phyloP scores from a whole-genome alignment of 2,888 invertebrate genomes.

The Cryptus viduatorius region DNA sequence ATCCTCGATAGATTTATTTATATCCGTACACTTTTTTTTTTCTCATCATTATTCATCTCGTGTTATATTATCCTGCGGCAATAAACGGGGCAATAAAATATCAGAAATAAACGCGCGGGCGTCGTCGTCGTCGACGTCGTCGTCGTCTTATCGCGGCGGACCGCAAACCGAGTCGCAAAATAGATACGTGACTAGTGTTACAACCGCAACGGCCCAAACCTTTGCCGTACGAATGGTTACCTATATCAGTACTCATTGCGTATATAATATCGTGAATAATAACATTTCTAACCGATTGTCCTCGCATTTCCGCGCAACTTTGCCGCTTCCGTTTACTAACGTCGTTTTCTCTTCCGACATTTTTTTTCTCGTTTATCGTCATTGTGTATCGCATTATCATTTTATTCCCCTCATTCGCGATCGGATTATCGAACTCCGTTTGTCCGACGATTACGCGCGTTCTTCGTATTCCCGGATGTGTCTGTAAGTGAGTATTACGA shows the following conservation, averaged over 20 bases:
- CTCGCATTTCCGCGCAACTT: slow-evolving; percentile 50
- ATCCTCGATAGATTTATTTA: slow-evolving; percentile 21
- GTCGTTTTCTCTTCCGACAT: background rate
- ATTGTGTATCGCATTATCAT: background rate
- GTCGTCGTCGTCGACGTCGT: slow-evolving; percentile 23
- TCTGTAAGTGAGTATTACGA: no score
- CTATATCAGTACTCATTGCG: background rate
- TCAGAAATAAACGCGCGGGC: slow-evolving; percentile 62
- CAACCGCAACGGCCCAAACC: slow-evolving; percentile 58
- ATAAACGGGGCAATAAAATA: slow-evolving; percentile 65
- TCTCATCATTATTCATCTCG: slow-evolving; percentile 47
- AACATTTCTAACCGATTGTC: slow-evolving; percentile 44
- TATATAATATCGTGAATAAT: slow-evolving; percentile 36
- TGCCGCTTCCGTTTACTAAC: slow-evolving; percentile 50
- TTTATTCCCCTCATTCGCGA: background rate
- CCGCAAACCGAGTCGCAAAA: slow-evolving; percentile 67
- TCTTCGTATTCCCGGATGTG: no score
- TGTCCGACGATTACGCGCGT: no score
- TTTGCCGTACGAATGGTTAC: background rate
- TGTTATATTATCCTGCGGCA: slow-evolving; percentile 54
- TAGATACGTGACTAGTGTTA: slow-evolving; percentile 67
- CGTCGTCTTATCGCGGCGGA: slow-evolving; percentile 60
- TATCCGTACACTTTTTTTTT: background rate
- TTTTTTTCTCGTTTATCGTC: background rate
- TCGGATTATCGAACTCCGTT: no score